Percentiles rank a stretch among this genome's conserved stretches.
phyloP scores from a whole-genome alignment of 2,113 vertebrate genomes.

The Odocoileus hemionus region DNA sequence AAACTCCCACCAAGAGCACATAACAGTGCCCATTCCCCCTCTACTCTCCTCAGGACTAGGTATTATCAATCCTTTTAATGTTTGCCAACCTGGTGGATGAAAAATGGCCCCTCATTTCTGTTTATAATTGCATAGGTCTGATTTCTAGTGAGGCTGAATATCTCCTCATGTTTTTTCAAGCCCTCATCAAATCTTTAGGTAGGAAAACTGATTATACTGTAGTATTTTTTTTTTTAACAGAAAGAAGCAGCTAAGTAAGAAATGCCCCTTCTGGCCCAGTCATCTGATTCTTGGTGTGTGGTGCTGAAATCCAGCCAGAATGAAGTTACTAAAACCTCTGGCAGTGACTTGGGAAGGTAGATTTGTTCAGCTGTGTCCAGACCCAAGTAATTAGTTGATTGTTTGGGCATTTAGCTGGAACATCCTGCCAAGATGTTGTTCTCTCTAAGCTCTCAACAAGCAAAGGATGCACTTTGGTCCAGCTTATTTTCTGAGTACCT shows the following conservation, averaged over 20 bases:
- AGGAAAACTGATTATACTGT: not conserved
- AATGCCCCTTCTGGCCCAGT: not conserved
- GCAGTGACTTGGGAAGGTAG: constrained; percentile 47
- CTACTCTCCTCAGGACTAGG: not conserved
- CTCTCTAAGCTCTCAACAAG: constrained; percentile 5
- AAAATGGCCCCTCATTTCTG: constrained; percentile 18
- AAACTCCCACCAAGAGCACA: constrained; percentile 33
- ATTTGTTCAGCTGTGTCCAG: constrained; percentile 56
- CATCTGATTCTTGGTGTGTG: not conserved
- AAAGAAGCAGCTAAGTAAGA: constrained; percentile 34
- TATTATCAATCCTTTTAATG: constrained; percentile 51
- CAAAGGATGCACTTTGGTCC: not conserved
- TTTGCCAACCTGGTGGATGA: constrained; percentile 37
- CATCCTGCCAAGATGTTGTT: constrained; percentile 26
- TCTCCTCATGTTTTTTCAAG: constrained; percentile 4
- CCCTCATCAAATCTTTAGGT: not conserved
- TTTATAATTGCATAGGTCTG: constrained; percentile 34
- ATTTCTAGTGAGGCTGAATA: constrained; percentile 39
- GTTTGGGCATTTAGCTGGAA: constrained; percentile 47
- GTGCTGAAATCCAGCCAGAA: constrained; percentile 47
- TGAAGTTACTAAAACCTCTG: constrained; percentile 49
- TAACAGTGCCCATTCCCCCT: not conserved
- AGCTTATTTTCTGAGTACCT: not conserved
- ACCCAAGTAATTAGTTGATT: constrained; percentile 58
- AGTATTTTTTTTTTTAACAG: not conserved